Conservation (phyloP, 1,140 invertebrate genomes). For the Aphaenogaster ashmeadi region DNA sequence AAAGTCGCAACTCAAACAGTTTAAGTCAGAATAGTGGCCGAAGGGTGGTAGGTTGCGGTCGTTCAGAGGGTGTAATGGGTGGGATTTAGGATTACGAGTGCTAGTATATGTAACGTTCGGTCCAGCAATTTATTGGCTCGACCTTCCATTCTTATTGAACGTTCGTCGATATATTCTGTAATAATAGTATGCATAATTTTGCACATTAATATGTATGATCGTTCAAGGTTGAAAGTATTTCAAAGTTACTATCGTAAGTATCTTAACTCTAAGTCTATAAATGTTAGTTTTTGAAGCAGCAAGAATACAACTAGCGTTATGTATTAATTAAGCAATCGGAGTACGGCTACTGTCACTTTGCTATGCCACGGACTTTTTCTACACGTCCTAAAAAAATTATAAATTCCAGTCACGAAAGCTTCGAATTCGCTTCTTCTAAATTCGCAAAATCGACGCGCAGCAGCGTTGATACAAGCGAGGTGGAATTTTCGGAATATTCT, state of each 20-base stretch:
- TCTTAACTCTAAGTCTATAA: not conserved
- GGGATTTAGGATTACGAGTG: conserved; percentile 75
- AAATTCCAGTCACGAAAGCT: conserved; percentile 46
- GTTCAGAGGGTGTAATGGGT: conserved; percentile 77
- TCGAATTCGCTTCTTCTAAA: conserved; percentile 56
- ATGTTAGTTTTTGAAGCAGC: not conserved
- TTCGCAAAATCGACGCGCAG: conserved; percentile 47
- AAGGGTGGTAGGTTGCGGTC: conserved; percentile 68
- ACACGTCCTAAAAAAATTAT: conserved; percentile 36
- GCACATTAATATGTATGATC: conserved; percentile 21
- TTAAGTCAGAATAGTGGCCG: conserved; percentile 81
- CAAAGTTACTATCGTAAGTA: conserved; percentile 5
- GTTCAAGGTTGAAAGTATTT: conserved; percentile 13
- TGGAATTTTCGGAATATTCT: conserved; percentile 59
- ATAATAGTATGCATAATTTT: conserved; percentile 67
- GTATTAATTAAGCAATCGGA: conserved; percentile 13
- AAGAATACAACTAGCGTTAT: not conserved
- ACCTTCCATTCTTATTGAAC: conserved; percentile 13
- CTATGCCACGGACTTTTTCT: not conserved
- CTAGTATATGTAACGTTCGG: conserved; percentile 74
- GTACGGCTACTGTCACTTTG: not conserved
- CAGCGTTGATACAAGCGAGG: conserved; percentile 51
- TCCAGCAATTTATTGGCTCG: conserved; percentile 77
- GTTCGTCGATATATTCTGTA: conserved; percentile 28
- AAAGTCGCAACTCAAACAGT: conserved; percentile 86